Evolutionary conservation across 2,113 vertebrate genomes (phyloP), one percentile per base, ranked within the genome.

Genomic region (Hassar affinis): DNA sequence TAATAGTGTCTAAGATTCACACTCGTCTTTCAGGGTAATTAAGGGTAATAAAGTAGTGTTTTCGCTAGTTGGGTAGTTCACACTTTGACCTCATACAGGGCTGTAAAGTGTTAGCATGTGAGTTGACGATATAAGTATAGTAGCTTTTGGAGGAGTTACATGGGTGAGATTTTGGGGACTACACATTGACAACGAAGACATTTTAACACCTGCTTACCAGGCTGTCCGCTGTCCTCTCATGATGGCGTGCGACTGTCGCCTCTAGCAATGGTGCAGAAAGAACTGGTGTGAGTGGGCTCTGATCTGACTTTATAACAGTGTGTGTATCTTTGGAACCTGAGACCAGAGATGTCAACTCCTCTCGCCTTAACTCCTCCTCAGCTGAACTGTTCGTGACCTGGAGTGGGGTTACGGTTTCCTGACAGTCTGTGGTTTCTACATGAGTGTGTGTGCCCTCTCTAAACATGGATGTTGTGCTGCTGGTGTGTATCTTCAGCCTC

Each of bases 401-500:
- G 75, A 14, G 8, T 54, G 25, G 56, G n/a, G 47, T 75, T 59
- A 74, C 30, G 0, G 1, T 33, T 52, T 5, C 68, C 25, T 35
- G 59, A 69, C 54, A 68, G 7, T 68, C 79, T 68, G 66, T 14
- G 47, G 57, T 71, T 27, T 80, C 62, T 56, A 30, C 27, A 42
- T 45, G 38, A 56, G 62, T 76, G 47, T 83, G 27, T 69, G 64
- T 30, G 81, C 52, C 20, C 38, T 83, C 33, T 38, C 49, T 71
- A 25, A 52, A 74, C 47, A 1, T 52, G 22, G 69, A 22, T 14
- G 57, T 72, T 78, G 62, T 79, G 69, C 52, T 77, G 84, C 82
- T 69, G 82, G 51, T 88, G 17, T 81, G 57, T 86, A 84, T 89
- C 90, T 83, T 90, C 88, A 76, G 85, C 81, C 83, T 78, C 85